Conservation (phyloP, 2,113 vertebrate species). For the Pteronura brasiliensis region DNA sequence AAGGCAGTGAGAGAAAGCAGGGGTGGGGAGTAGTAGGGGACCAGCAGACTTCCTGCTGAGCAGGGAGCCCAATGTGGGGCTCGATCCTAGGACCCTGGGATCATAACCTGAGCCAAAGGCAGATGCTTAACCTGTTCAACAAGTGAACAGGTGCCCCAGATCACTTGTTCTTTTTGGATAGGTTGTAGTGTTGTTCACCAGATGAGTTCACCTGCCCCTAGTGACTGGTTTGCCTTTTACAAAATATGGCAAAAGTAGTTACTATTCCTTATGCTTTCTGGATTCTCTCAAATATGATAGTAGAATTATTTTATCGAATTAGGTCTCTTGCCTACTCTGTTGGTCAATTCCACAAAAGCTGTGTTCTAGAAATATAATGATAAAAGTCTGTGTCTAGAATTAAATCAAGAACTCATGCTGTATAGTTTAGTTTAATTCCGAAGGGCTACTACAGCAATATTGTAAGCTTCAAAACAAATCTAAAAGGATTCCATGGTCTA, state of each 20-base stretch:
- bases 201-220: not conserved
- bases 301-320: conserved; percentile 30
- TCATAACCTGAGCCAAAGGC: not conserved
- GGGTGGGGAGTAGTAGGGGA: not conserved
- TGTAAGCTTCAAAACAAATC: not conserved
- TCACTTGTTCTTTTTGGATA: not conserved
- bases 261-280: not conserved
- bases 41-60: not conserved
- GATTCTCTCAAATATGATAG: not conserved
- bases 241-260: not conserved
- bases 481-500: not conserved
- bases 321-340: not conserved
- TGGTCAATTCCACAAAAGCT: not conserved
- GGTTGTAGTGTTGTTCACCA: not conserved
- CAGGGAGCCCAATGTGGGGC: not conserved
- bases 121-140: not conserved
- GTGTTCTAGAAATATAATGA: not conserved
- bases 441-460: not conserved
- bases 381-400: not conserved
- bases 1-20: not conserved
- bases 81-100: not conserved
- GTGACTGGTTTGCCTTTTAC: not conserved
- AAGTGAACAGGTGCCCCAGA: not conserved
- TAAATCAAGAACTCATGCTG: not conserved
- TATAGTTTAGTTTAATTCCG: not conserved